Base-by-base conservation (phyloP, 1,140 invertebrate species). In the Drosophila sproati region DNA sequence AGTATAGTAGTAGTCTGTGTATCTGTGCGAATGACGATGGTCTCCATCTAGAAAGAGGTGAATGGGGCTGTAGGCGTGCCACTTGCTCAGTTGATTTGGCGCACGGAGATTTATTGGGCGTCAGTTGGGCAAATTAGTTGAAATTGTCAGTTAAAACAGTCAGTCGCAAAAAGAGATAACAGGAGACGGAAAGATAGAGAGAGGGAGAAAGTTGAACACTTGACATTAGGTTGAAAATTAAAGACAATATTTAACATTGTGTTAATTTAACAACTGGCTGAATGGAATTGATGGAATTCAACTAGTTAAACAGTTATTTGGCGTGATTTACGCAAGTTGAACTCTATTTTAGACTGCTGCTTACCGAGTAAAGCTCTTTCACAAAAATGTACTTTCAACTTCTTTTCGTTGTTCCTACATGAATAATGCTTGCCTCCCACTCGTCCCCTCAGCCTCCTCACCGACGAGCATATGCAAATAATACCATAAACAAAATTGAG, bases 121-220 rank as follows among this genome's bases (percentile, higher is more conserved):
- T 89, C 78, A 76, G 71, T 81, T 43, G 80, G 69, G 83, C 83
- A 89, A 89, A 89, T 89, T 89, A 90, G 85, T 89, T 75, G 78
- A 78, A 89, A 89, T 85, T 85, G 85, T 83, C 83, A 80, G 83
- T 83, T 79, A 20, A 88, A 74, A 78, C 43, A 74, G 66, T 69
- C 72, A 47, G 57, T n/a, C 28, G 39, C 28, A 8, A 4, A 34
- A 20, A 48, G 39, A 1, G 8, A n/a, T 2, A 28, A 12, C 3
- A 2, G 2, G 28, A 31, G 7, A 54, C 29, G 8, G 8, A 34
- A 10, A 47, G 4, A 12, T 3, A 7, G 47, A 35, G 37, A 35
- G 3, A 31, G 8, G n/a, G 55, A 12, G 8, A 43, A 29, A 41
- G 6, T 35, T 56, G 8, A 7, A 12, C 20, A 55, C 32, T 37